Base-by-base conservation (phyloP, 2,888 invertebrate genomes). In the Hirtodrosophila confusa region DNA sequence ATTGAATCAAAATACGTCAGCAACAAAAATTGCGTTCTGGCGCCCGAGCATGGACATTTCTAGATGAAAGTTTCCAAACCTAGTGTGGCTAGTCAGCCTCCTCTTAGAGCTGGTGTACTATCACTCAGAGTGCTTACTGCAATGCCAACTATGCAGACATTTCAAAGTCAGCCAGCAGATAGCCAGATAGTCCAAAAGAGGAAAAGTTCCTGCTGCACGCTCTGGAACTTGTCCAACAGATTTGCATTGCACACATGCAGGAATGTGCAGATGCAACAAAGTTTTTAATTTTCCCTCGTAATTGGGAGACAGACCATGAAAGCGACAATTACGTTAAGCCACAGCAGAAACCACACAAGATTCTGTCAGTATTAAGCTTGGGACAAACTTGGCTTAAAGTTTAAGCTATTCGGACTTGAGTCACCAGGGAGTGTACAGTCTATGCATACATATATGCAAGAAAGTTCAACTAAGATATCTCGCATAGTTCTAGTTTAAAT, bases 261-360 rank as follows among this genome's bases (percentile, higher is more conserved):
- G 35, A 49, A 45, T 67, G 68, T 60, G 50, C 43, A n/a, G 41
- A 11, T n/a, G 49, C 40, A 49, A 49, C 63, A 70, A 75, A 57
- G 67, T 67, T 67, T 61, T 75, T 58, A 71, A 66, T 70, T 75
- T 70, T 41, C 50, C 51, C 40, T 67, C 44, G 60, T 67, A 63
- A 71, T 67, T 71, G 66, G 64, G 44, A 50, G 51, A 17, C 58
- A 61, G 58, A 50, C 60, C 56, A 47, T 70, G 40, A 67, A 67
- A 47, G 61, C 54, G 60, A 56, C 71, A 75, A 68, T 71, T 75
- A 64, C 64, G 61, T 75, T 69, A 39, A 57, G 47, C 40, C 54
- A 47, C 50, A 60, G 31, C 29, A 33, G 8, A 39, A 9, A 39
- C 45, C 33, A 45, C 37, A 57, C n/a, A 35, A 70, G 39, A 45